These are phyloP conservation scores for Mola mola DNA, from an alignment of 2,113 vertebrate species.

Conservation along the genomic window DNA sequence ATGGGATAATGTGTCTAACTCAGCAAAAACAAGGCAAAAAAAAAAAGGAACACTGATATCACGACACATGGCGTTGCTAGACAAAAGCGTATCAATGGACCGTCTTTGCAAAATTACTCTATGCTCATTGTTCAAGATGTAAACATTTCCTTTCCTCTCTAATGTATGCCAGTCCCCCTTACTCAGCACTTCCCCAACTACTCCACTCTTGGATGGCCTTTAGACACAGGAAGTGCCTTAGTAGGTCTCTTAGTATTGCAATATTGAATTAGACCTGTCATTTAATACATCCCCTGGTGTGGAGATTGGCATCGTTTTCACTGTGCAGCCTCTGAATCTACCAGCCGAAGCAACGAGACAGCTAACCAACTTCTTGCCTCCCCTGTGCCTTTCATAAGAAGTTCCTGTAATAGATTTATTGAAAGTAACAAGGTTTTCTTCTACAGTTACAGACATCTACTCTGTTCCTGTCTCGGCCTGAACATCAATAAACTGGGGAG, in stretches of 20 bases:
- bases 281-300: conserved; percentile 75
- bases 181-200: conserved; percentile 66
- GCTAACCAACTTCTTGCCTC: conserved; percentile 55
- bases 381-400: conserved; percentile 56
- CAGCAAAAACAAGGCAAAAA: conserved; percentile 2
- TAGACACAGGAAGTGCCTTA: conserved; percentile 79
- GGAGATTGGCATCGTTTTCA: conserved; percentile 68
- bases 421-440: conserved; percentile 77
- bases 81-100: conserved; percentile 34
- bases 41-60: conserved; percentile 8
- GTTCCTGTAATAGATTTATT: conserved; percentile 74
- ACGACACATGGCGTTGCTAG: conserved; percentile 12
- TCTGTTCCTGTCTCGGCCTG: conserved; percentile 51
- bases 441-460: conserved; percentile 68
- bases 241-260: conserved; percentile 70
- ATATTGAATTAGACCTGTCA: conserved; percentile 77
- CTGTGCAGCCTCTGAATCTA: conserved; percentile 61
- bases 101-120: conserved; percentile 27
- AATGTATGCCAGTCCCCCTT: conserved; percentile 70
- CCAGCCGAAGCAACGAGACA: conserved; percentile 64
- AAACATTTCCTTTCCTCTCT: conserved; percentile 61
- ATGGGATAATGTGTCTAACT: conserved; percentile 1
- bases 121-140: conserved; percentile 38
- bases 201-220: conserved; percentile 63
- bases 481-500: conserved; percentile 57